Evolutionary conservation across 1,140 invertebrate genomes (phyloP).

Genomic region (Drosophila ambigua): DNA sequence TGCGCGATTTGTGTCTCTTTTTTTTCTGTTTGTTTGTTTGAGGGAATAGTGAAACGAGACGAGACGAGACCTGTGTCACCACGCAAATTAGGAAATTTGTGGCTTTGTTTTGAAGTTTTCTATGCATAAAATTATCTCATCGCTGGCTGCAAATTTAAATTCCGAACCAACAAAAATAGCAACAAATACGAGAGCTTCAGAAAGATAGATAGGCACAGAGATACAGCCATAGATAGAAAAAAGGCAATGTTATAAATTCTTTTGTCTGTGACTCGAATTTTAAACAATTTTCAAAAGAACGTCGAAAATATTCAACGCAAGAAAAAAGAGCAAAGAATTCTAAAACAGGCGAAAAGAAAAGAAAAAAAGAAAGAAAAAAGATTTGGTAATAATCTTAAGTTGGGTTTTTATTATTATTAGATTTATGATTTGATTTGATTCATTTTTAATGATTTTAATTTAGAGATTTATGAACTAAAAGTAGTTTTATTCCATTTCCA

Average conservation of each 20-base stretch:
- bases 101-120: constrained; percentile 46
- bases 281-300: constrained; percentile 65
- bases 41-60: constrained; percentile 42
- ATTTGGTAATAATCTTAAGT: neutral
- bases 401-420: neutral
- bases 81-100: constrained; percentile 56
- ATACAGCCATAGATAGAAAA: constrained; percentile 4
- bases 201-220: constrained; percentile 34
- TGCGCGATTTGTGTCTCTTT: neutral
- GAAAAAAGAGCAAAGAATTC: constrained; percentile 31
- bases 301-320: constrained; percentile 27
- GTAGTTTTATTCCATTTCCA: no score
- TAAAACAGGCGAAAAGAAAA: constrained; percentile 35
- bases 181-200: constrained; percentile 33
- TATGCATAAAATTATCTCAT: constrained; percentile 69
- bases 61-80: constrained; percentile 34
- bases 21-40: neutral
- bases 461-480: neutral
- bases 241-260: constrained; percentile 77
- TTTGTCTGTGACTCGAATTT: constrained; percentile 73
- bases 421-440: constrained; percentile 15
- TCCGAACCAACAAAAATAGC: constrained; percentile 45
- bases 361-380: constrained; percentile 22
- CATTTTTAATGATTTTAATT: neutral
- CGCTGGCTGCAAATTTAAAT: constrained; percentile 63